A percentile compares a stretch with the other conserved stretches of the same genome.
phyloP scores from a whole-genome alignment of 2,888 invertebrate species.

The Epicampocera succincta region DNA sequence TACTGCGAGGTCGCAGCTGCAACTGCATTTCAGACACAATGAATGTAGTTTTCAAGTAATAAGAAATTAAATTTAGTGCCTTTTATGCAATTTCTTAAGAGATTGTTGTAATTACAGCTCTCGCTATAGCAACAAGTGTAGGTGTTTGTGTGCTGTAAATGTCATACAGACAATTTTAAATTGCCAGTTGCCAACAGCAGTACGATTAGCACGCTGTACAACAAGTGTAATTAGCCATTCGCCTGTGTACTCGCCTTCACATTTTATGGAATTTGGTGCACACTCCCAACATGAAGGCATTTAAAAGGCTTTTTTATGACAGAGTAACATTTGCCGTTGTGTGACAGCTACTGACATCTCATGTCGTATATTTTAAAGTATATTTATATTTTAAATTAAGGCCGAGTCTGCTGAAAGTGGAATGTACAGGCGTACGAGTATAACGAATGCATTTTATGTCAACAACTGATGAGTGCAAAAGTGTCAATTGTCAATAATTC shows the following conservation, averaged over 20 bases:
- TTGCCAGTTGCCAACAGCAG: constrained; percentile 8
- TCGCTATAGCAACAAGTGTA: too few relatives aligned
- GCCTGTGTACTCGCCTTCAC: neutral
- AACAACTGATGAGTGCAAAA: constrained; percentile 35
- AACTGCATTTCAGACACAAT: too few relatives aligned
- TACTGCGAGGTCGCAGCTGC: too few relatives aligned
- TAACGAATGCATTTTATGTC: too few relatives aligned
- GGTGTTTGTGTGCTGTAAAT: too few relatives aligned
- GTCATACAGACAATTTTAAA: neutral
- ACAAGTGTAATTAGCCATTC: constrained; percentile 42
- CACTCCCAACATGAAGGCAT: constrained; percentile 36
- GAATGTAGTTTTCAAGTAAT: too few relatives aligned
- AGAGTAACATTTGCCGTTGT: constrained; percentile 51
- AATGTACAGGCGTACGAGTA: too few relatives aligned
- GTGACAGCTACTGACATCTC: constrained; percentile 42
- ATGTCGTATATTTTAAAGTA: neutral
- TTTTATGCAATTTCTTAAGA: too few relatives aligned
- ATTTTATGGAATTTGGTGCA: neutral
- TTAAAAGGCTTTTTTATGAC: constrained; percentile 39
- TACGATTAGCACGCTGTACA: constrained; percentile 2
- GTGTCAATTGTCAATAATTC: constrained; percentile 52
- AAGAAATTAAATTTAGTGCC: too few relatives aligned
- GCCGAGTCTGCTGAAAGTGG: too few relatives aligned
- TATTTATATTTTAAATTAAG: too few relatives aligned
- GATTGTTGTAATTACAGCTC: too few relatives aligned